These are phyloP conservation scores for Alloscopus bannaensis DNA, from an alignment of 2,888 invertebrate genomes.

Conservation along the genomic window DNA sequence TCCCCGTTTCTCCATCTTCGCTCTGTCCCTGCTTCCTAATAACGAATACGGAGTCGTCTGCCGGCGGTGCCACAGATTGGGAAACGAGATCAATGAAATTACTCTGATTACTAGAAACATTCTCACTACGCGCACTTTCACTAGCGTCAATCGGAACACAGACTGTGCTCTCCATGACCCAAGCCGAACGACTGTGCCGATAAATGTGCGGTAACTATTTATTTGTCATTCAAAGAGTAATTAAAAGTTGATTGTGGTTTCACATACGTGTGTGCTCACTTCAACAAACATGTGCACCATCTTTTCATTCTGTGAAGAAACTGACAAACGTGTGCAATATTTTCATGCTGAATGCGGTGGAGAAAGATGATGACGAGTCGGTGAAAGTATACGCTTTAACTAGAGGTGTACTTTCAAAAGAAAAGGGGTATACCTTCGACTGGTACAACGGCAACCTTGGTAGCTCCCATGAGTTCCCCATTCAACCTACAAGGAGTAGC, in stretches of 20 bases:
- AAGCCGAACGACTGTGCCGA: too few species aligned
- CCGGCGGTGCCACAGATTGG: too few species aligned
- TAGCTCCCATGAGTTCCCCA: constrained; percentile 61
- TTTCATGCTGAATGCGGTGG: too few species aligned
- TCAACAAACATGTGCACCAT: too few species aligned
- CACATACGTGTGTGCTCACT: too few species aligned
- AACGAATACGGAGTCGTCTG: constrained; percentile 64
- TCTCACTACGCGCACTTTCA: background rate
- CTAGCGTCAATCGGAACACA: too few species aligned
- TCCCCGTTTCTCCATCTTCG: constrained; percentile 27
- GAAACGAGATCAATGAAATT: too few species aligned
- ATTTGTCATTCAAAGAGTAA: background rate
- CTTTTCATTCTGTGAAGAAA: background rate
- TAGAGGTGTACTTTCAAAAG: background rate
- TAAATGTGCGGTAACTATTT: too few species aligned
- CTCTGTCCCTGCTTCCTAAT: constrained; percentile 58
- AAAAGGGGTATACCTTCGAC: constrained; percentile 47
- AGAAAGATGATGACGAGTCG: too few species aligned
- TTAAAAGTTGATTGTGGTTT: background rate
- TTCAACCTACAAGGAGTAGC: constrained; percentile 40
- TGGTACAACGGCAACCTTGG: constrained; percentile 60
- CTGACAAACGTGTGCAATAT: too few species aligned
- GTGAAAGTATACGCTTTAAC: background rate
- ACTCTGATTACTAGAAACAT: too few species aligned
- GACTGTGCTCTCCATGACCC: too few species aligned